A percentile compares a stretch with the other conserved stretches of the same genome.
phyloP scores from a whole-genome alignment of 37 sponge, comb jelly and placozoan species.

The Theonella swinhoei region DNA sequence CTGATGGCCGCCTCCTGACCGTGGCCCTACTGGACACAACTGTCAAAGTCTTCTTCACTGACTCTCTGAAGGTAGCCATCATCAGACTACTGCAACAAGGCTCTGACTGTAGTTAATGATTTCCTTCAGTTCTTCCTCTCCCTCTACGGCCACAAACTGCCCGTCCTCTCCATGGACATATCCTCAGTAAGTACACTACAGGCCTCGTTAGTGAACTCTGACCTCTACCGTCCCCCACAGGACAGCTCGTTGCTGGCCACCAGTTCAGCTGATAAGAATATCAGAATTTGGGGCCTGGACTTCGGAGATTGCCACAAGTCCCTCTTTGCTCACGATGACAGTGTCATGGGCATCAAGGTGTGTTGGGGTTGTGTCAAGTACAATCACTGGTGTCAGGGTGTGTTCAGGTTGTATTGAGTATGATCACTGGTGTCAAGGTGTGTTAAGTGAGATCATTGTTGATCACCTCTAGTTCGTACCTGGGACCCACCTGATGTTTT shows the following conservation, averaged over 20 bases:
- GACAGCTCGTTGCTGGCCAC: conserved; percentile 90
- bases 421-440: not conserved
- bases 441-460: not conserved
- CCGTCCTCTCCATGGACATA: conserved; percentile 96
- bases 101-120: not conserved
- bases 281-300: conserved; percentile 96
- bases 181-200: conserved; percentile 72
- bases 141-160: conserved; percentile 97
- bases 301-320: conserved; percentile 98
- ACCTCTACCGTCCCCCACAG: too few species aligned
- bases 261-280: conserved; percentile 95
- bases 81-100: not conserved
- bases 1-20: conserved; percentile 76
- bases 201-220: not conserved
- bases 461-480: conserved; percentile 73
- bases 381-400: too few species aligned
- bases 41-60: conserved; percentile 93
- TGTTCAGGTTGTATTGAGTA: too few species aligned
- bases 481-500: conserved; percentile 89
- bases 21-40: conserved; percentile 96
- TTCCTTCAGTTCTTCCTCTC: conserved; percentile 84
- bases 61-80: conserved; percentile 81
- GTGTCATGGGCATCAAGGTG: conserved; percentile 78
- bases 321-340: conserved; percentile 96
- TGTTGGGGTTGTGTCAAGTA: too few species aligned